A percentile compares a stretch with the other conserved stretches of the same genome.
phyloP scores from a whole-genome alignment of 2,113 vertebrate species.

The Lasiurus cinereus region DNA sequence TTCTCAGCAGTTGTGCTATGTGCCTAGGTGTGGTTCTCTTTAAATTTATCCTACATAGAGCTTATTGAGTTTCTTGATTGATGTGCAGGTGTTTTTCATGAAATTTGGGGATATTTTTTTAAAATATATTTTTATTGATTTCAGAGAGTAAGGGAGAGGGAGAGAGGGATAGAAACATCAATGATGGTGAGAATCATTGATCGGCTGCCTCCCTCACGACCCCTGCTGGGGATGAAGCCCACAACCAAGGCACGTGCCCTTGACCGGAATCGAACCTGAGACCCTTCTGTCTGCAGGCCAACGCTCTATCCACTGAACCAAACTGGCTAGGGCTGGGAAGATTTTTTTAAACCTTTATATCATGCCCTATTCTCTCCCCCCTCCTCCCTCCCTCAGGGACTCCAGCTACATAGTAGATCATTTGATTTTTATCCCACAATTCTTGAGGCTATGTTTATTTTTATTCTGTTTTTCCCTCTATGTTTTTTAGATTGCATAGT shows the following conservation, averaged over 20 bases:
- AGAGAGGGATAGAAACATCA: too few species aligned
- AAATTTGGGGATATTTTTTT: not conserved
- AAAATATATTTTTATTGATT: too few species aligned
- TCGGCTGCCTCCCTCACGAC: too few species aligned
- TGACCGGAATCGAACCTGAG: too few species aligned
- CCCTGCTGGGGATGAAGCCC: too few species aligned
- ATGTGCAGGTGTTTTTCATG: not conserved
- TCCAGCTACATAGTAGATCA: not conserved
- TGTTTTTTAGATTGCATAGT: not conserved
- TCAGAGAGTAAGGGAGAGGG: too few species aligned
- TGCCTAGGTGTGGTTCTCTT: not conserved
- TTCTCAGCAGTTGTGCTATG: not conserved
- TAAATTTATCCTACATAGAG: not conserved
- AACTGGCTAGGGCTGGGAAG: too few species aligned
- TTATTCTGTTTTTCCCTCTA: not conserved
- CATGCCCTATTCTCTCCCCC: not conserved
- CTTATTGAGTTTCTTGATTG: conserved; percentile 46
- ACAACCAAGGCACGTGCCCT: too few species aligned
- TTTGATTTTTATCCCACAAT: not conserved
- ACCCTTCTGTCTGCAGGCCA: too few species aligned
- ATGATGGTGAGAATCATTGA: too few species aligned
- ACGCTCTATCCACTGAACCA: too few species aligned
- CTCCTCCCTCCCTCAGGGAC: rapidly evolving
- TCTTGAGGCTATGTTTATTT: conserved; percentile 22
- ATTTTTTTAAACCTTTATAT: too few species aligned